Percentiles rank a stretch among this genome's conserved stretches.
phyloP scores from a whole-genome alignment of 2,113 vertebrate genomes.

The Hypocryptadius cinnamomeus region DNA sequence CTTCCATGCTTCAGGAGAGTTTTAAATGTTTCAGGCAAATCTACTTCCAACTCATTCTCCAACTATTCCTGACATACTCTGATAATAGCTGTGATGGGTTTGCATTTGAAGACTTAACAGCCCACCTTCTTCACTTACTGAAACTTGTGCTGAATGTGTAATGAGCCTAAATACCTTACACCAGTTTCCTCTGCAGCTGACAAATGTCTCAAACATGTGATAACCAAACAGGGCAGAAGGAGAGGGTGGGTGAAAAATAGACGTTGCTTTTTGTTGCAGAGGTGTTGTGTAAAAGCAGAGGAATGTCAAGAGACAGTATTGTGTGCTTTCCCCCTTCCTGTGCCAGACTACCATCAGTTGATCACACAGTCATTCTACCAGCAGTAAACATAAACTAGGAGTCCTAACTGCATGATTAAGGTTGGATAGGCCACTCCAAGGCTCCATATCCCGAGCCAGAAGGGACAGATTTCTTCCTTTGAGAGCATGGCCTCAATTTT shows the following conservation, averaged over 20 bases:
- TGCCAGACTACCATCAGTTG: neutral
- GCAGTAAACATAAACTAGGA: neutral
- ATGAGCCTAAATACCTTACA: neutral
- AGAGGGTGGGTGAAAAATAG: neutral
- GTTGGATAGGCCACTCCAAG: neutral
- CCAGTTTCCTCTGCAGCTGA: neutral
- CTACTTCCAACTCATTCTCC: neutral
- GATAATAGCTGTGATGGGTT: neutral
- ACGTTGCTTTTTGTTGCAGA: neutral
- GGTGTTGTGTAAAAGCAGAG: neutral
- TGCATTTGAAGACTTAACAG: neutral
- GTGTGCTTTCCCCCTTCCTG: neutral
- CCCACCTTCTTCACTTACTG: neutral
- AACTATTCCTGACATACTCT: neutral
- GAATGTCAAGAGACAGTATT: neutral
- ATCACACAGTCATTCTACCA: neutral
- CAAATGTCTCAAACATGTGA: fast-evolving
- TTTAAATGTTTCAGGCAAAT: constrained; percentile 15
- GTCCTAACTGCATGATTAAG: neutral
- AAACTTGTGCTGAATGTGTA: neutral
- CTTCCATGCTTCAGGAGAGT: neutral
- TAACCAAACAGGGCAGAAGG: neutral
- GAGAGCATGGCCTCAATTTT: neutral
- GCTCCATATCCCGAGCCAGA: neutral
- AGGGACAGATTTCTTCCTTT: neutral